These are phyloP conservation scores for Leptobrachium ailaonicum DNA, from an alignment of 2,113 vertebrate species.

Conservation along the genomic window DNA sequence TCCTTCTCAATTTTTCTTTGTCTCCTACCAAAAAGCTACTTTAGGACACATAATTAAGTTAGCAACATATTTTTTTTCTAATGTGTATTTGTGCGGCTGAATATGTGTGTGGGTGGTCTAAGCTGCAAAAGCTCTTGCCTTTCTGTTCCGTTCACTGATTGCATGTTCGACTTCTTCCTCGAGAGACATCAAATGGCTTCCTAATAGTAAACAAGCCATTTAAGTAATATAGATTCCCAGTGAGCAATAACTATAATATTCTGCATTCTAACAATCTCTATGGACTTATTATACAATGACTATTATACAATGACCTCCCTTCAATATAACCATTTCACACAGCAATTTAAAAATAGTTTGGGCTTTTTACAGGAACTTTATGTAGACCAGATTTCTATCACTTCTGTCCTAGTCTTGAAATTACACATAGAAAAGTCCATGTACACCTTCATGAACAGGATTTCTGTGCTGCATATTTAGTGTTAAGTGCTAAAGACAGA, in stretches of 20 bases:
- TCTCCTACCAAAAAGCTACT: not conserved
- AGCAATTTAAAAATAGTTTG: slow-evolving; percentile 4
- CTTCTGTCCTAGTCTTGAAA: slow-evolving; percentile 1
- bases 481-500: not conserved
- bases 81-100: slow-evolving; percentile 2
- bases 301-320: not conserved
- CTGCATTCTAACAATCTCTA: slow-evolving; percentile 6
- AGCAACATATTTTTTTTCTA: not conserved
- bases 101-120: slow-evolving; percentile 16
- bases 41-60: slow-evolving; percentile 15
- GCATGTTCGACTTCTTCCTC: not conserved
- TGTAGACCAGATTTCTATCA: slow-evolving; percentile 6
- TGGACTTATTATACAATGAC: slow-evolving; percentile 18
- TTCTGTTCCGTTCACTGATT: not conserved
- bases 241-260: slow-evolving; percentile 9
- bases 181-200: not conserved
- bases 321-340: not conserved
- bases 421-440: slow-evolving; percentile 13
- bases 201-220: not conserved
- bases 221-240: slow-evolving; percentile 3
- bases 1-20: not conserved
- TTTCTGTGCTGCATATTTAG: not conserved
- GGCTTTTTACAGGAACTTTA: not conserved
- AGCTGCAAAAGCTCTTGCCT: not conserved
- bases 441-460: not conserved